phyloP scores from a whole-genome alignment of 2,888 invertebrate species.

The Rotaria socialis region DNA sequence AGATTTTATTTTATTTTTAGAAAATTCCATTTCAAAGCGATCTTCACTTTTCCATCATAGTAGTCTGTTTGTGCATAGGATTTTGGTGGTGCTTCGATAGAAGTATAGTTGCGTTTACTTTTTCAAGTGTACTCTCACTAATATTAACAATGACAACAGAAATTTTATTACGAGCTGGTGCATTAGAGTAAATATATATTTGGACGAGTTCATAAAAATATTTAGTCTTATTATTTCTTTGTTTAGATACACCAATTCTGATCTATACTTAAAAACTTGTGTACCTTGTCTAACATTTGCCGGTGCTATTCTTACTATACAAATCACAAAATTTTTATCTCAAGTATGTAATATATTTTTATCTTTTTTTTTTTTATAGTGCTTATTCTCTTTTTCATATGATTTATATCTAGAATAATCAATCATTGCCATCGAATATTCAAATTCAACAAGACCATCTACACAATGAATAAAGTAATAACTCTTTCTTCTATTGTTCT shows the following conservation, averaged over 20 bases:
- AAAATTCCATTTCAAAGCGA: slow-evolving; percentile 45
- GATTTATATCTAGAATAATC: background rate
- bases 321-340: slow-evolving; percentile 29
- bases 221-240: background rate
- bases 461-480: background rate
- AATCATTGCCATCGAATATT: background rate
- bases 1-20: background rate
- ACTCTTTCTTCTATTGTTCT: too few species aligned
- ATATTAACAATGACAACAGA: slow-evolving; percentile 2
- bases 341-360: background rate
- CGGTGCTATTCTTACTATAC: background rate
- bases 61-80: slow-evolving; percentile 37
- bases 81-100: slow-evolving; percentile 46
- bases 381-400: too few species aligned
- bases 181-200: background rate
- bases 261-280: slow-evolving; percentile 30
- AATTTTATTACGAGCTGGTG: slow-evolving; percentile 12
- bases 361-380: background rate
- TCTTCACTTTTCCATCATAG: slow-evolving; percentile 39
- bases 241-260: background rate
- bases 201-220: background rate
- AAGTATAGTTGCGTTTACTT: slow-evolving; percentile 65
- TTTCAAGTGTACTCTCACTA: slow-evolving; percentile 53
- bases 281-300: slow-evolving; percentile 30
- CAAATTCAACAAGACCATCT: background rate